phyloP scores from a whole-genome alignment of 2,113 vertebrate genomes.

The Chlamydotis undulata region DNA sequence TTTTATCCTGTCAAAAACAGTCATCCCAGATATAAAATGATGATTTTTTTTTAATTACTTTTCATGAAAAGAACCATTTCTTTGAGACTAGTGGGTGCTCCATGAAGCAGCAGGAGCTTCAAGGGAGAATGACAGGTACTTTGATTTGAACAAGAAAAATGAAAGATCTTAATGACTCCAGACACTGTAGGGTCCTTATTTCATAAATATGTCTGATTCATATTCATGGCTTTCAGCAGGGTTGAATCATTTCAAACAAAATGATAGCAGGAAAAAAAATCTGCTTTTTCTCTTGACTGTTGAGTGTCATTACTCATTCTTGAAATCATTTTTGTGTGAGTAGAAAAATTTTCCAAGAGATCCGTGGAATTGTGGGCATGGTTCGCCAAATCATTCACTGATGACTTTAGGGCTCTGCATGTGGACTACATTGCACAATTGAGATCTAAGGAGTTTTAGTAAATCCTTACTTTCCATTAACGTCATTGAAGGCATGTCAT shows the following conservation, averaged over 20 bases:
- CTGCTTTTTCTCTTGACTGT: background rate
- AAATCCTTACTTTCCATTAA: background rate
- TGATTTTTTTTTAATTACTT: background rate
- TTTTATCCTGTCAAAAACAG: background rate
- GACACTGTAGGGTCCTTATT: slow-evolving; percentile 26
- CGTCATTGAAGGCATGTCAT: background rate
- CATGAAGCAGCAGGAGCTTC: background rate
- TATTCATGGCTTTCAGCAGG: slow-evolving; percentile 37
- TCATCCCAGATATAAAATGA: background rate
- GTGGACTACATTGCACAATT: background rate
- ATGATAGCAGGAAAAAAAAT: background rate
- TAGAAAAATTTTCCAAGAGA: background rate
- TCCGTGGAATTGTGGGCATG: rapidly evolving
- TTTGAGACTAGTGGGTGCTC: background rate
- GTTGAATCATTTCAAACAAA: slow-evolving; percentile 32
- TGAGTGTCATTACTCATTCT: background rate
- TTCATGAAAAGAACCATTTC: background rate
- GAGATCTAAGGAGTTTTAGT: background rate
- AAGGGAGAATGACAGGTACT: slow-evolving; percentile 16
- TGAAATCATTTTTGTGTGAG: background rate
- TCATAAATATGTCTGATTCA: slow-evolving; percentile 62
- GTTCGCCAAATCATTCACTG: background rate
- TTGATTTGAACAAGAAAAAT: slow-evolving; percentile 57
- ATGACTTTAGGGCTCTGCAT: background rate
- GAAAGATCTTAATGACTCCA: slow-evolving; percentile 35